Percentiles rank a stretch among this genome's conserved stretches.
Conservation (phyloP, 2,113 vertebrate genomes). For the Heptranchias perlo region DNA sequence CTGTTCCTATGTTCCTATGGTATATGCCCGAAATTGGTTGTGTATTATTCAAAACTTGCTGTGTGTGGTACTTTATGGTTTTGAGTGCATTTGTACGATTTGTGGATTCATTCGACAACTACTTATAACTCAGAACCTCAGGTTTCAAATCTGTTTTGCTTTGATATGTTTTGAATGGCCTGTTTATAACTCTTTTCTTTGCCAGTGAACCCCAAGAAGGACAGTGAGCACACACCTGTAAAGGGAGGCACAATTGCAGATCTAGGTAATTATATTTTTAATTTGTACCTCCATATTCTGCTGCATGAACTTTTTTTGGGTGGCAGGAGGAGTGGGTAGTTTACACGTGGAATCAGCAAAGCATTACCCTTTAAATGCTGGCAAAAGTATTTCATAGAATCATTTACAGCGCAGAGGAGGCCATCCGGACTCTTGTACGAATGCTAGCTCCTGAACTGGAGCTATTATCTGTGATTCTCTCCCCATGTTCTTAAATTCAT, state of each 20-base stretch:
- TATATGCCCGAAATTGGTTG: too few relatives aligned
- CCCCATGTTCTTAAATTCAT: background rate
- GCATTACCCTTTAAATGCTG: background rate
- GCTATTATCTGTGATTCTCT: background rate
- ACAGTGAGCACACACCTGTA: constrained; percentile 82
- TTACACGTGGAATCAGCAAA: background rate
- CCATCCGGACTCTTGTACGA: background rate
- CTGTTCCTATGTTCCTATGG: too few relatives aligned
- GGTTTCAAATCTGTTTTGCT: constrained; percentile 3
- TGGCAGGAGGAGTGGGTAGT: background rate
- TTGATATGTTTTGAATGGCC: background rate
- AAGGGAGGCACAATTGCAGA: constrained; percentile 86
- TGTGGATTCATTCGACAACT: background rate
- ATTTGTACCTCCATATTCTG: background rate
- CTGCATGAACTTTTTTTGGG: background rate
- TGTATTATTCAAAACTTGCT: too few relatives aligned
- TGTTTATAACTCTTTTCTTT: constrained; percentile 35
- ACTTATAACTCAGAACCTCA: background rate
- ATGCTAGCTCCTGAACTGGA: background rate
- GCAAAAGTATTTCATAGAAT: too few relatives aligned
- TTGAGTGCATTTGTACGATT: background rate
- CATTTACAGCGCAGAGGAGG: background rate
- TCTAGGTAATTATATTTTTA: constrained; percentile 62
- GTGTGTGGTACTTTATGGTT: too few relatives aligned
- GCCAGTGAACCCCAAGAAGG: constrained; percentile 87